Evolutionary conservation across 2,113 vertebrate genomes (phyloP).

Genomic region (Thunnus maccoyii): DNA sequence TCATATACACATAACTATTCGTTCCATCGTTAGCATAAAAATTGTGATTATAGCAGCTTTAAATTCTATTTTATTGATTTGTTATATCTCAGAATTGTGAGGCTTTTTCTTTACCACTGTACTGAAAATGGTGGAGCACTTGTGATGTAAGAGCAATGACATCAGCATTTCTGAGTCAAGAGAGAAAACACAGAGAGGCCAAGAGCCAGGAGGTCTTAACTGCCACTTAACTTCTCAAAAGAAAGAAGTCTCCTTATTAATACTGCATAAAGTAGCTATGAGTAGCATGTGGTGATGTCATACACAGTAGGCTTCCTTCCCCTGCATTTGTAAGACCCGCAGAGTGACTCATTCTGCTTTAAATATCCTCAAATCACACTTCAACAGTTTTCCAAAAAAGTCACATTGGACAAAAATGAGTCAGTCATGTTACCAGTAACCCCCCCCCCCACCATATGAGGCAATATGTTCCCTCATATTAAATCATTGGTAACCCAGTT

Average conservation of each 20-base stretch:
- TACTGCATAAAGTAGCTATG: constrained; percentile 60
- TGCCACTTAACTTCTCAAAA: constrained; percentile 47
- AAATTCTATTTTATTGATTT: constrained; percentile 4
- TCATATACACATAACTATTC: not conserved
- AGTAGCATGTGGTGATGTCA: constrained; percentile 47
- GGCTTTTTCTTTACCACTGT: not conserved
- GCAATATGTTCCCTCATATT: no score
- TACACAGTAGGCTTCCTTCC: constrained; percentile 5
- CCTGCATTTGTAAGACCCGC: not conserved
- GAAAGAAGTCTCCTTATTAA: constrained; percentile 61
- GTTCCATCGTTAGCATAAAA: not conserved
- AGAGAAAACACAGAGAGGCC: constrained; percentile 24
- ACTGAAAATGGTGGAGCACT: constrained; percentile 6
- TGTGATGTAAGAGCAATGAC: constrained; percentile 28
- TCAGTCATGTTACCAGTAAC: no score
- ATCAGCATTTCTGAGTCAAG: constrained; percentile 27
- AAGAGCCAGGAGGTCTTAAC: constrained; percentile 34
- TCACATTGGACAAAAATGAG: not conserved
- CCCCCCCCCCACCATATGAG: no score
- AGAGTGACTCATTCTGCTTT: constrained; percentile 45
- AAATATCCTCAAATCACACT: constrained; percentile 21
- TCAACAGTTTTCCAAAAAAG: not conserved
- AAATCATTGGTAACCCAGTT: no score
- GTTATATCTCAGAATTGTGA: not conserved
- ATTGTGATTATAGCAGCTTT: not conserved